These are phyloP conservation scores for Poicephalus gulielmi DNA, from an alignment of 2,113 vertebrate genomes.

Conservation along the genomic window DNA sequence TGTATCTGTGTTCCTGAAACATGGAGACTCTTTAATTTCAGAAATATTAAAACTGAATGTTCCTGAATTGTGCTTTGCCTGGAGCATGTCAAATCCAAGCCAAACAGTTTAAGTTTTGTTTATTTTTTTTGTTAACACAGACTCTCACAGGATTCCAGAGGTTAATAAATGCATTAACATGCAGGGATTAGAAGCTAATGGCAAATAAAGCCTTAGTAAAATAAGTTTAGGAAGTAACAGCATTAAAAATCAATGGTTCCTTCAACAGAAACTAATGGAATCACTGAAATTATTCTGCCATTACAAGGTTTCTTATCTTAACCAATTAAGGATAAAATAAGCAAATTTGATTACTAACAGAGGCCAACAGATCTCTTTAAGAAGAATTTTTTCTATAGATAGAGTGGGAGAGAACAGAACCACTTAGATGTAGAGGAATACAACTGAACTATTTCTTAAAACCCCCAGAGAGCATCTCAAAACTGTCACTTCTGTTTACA, in stretches of 20 bases:
- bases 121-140: background rate
- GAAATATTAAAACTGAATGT: background rate
- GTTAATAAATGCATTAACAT: constrained; percentile 52
- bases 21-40: background rate
- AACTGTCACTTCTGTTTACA: background rate
- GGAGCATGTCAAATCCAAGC: background rate
- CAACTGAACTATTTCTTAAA: background rate
- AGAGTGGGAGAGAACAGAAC: background rate
- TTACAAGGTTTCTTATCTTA: constrained; percentile 37
- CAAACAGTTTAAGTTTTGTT: background rate
- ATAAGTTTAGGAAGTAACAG: constrained; percentile 43
- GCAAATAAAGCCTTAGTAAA: constrained; percentile 42
- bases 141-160: background rate
- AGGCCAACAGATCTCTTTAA: background rate
- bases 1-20: background rate
- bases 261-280: constrained; percentile 27
- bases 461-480: background rate
- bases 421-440: background rate
- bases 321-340: constrained; percentile 29
- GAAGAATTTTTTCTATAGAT: background rate
- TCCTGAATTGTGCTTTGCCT: background rate
- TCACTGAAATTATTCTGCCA: constrained; percentile 25
- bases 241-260: constrained; percentile 57
- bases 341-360: constrained; percentile 37
- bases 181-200: constrained; percentile 6